Evolutionary conservation across 2,797 vertebrate genomes (phyloP), one percentile per base, ranked within the genome.

Genomic region (Cryptoblepharus egeriae): DNA sequence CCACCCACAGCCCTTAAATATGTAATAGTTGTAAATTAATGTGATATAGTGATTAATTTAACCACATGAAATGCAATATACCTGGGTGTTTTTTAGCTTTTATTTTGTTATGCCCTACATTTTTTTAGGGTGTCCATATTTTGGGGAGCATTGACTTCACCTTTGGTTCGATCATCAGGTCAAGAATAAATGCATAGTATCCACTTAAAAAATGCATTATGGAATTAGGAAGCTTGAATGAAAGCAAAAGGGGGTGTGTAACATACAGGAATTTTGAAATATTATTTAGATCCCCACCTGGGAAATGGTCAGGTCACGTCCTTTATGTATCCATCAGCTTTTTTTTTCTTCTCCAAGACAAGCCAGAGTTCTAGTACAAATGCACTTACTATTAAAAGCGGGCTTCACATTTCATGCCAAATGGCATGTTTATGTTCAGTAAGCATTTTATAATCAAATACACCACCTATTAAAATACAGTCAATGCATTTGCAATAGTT

Each of bases 361-460:
- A 6, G 15, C 24, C 64, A 58, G 13, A 61, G 1, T 7, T 89
- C 4, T 12, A 73, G 18, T 79, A 70, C 58, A 82, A 88, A 84
- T 49, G 75, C 28, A 5, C 83, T 88, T 86, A 75, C 30, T 84
- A 28, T 49, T 87, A 52, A 67, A 77, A 68, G 0, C 75, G 0
- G 0, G 74, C 82, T 87, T 77, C 67, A 26, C 15, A 39, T 90
- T 87, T 58, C 2, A 61, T 87, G 83, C 37, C 61, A 89, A 88
- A 76, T 60, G n/a, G 1, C 32, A 1, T 11, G 49, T 82, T 89
- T 89, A 65, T 79, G 28, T 72, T 90, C 70, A 70, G 4, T 72
- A 85, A 81, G 30, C 6, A 81, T 86, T 84, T 87, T 32, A 72
- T 65, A 79, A 84, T 64, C 71, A 87, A 92, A 86, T 81, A 3